Evolutionary conservation across 2,888 invertebrate genomes (phyloP).

Genomic region (Peribatodes rhomboidaria): DNA sequence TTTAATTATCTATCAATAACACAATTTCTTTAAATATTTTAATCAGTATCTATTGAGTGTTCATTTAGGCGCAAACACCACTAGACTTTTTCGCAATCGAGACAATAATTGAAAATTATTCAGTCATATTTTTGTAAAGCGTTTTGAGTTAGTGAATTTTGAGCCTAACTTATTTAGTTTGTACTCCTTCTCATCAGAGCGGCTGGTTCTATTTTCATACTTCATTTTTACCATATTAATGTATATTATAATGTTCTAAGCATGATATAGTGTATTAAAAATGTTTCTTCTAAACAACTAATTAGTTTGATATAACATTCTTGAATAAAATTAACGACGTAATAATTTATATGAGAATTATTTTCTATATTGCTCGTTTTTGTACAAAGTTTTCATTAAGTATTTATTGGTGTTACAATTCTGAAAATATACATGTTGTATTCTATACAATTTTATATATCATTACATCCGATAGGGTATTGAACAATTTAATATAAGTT

Average conservation of each 20-base stretch:
- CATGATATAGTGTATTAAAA: slow-evolving; percentile 60
- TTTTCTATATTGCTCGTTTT: slow-evolving; percentile 85
- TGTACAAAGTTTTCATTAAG: slow-evolving; percentile 85
- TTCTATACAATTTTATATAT: slow-evolving; percentile 74
- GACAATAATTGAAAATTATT: neutral
- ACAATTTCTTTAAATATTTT: slow-evolving; percentile 50
- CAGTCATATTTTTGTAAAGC: neutral
- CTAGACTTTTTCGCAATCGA: neutral
- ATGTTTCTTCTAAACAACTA: slow-evolving; percentile 70
- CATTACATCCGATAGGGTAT: slow-evolving; percentile 60
- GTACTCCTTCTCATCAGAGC: slow-evolving; percentile 84
- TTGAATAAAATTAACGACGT: slow-evolving; percentile 77
- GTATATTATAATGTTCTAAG: slow-evolving; percentile 60
- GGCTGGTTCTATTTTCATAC: slow-evolving; percentile 69
- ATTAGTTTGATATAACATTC: slow-evolving; percentile 76
- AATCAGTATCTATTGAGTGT: slow-evolving; percentile 45
- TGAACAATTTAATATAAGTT: slow-evolving; percentile 66
- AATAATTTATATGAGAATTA: slow-evolving; percentile 70
- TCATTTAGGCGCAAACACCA: slow-evolving; percentile 15
- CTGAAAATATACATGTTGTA: slow-evolving; percentile 73
- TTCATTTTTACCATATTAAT: slow-evolving; percentile 50
- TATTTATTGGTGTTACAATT: slow-evolving; percentile 83
- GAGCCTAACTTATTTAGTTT: slow-evolving; percentile 55
- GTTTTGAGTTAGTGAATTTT: slow-evolving; percentile 21
- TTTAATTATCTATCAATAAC: slow-evolving; percentile 74